phyloP scores from a whole-genome alignment of 2,888 invertebrate species.

The Cerastis rubricosa region DNA sequence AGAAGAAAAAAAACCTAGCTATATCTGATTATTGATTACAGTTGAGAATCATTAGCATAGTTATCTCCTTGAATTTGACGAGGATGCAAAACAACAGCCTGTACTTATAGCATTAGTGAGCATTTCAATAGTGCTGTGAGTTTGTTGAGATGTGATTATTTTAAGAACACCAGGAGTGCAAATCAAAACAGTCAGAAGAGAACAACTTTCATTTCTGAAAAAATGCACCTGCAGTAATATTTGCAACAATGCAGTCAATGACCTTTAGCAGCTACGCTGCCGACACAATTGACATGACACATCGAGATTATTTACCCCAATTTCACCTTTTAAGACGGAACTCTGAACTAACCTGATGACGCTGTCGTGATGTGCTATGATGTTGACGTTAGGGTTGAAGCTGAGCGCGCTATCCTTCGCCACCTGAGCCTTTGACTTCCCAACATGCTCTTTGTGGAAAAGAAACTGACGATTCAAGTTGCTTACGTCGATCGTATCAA shows the following conservation, averaged over 20 bases:
- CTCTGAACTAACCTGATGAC: slow-evolving; percentile 94
- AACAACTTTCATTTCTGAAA: not conserved
- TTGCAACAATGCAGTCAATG: slow-evolving; percentile 48
- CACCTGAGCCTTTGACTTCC: slow-evolving; percentile 98
- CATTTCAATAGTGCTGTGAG: too few relatives aligned
- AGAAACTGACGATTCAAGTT: slow-evolving; percentile 99
- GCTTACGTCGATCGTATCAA: slow-evolving; percentile 99
- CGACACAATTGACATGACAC: slow-evolving; percentile 10
- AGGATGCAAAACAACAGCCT: too few relatives aligned
- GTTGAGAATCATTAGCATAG: too few relatives aligned
- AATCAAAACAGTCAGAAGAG: too few relatives aligned
- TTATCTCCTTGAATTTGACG: too few relatives aligned
- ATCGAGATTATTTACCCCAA: slow-evolving; percentile 36
- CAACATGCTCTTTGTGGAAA: slow-evolving; percentile 99
- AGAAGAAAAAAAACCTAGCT: too few relatives aligned
- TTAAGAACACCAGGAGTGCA: too few relatives aligned
- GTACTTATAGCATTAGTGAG: too few relatives aligned
- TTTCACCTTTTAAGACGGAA: slow-evolving; percentile 2
- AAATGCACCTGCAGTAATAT: slow-evolving; percentile 5
- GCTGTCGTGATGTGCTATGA: slow-evolving; percentile 97
- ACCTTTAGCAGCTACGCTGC: slow-evolving; percentile 30
- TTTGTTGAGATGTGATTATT: too few relatives aligned
- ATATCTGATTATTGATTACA: too few relatives aligned
- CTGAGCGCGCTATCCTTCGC: slow-evolving; percentile 96
- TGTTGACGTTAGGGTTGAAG: slow-evolving; percentile 97